These are phyloP conservation scores for Phalanger gymnotis DNA, from an alignment of 2,797 vertebrate genomes.

Conservation along the genomic window DNA sequence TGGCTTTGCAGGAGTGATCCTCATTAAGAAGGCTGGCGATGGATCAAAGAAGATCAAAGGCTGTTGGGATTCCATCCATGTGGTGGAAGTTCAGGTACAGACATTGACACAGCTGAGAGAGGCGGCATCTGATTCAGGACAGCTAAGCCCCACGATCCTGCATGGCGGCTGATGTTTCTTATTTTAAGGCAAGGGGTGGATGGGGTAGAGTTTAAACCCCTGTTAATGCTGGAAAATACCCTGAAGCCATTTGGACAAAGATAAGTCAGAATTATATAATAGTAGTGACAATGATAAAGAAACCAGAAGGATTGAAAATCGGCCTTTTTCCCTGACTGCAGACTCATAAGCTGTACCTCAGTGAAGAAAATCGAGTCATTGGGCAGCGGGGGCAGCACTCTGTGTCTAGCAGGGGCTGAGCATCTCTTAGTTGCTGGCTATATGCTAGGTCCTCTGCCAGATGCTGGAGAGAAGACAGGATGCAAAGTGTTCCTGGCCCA, in stretches of 20 bases:
- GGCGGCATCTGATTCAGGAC: constrained; percentile 63
- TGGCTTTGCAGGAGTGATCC: constrained; percentile 98
- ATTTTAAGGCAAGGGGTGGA: neutral
- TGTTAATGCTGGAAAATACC: constrained; percentile 52
- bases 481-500: neutral
- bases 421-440: neutral
- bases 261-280: constrained; percentile 59
- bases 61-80: constrained; percentile 99
- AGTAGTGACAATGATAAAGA: constrained; percentile 50
- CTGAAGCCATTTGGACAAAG: constrained; percentile 62
- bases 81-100: constrained; percentile 98
- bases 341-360: constrained; percentile 52
- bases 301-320: constrained; percentile 62
- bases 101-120: constrained; percentile 51
- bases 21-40: constrained; percentile 99
- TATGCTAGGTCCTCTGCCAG: neutral
- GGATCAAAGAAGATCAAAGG: constrained; percentile 99
- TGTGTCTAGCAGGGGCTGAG: neutral
- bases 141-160: constrained; percentile 9
- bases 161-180: neutral
- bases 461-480: neutral
- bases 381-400: neutral
- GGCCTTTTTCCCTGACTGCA: neutral
- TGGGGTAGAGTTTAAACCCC: constrained; percentile 5
- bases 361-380: constrained; percentile 67